Evolutionary conservation across 2,797 vertebrate genomes (phyloP), one percentile per base, ranked within the genome.

Genomic region (Trachops cirrhosus): DNA sequence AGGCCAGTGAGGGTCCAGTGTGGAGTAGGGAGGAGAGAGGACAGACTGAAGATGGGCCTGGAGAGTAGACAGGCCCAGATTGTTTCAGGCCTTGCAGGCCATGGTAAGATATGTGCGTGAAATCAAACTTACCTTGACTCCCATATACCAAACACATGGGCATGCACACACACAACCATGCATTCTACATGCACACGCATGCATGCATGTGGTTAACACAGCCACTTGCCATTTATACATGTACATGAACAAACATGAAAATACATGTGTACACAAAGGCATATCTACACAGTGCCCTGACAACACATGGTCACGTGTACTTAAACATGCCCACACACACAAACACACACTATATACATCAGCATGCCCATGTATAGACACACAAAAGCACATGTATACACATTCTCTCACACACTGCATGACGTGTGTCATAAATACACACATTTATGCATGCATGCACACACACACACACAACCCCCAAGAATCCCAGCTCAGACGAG

Each of bases 401-500:
- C 41, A 34, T 37, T 34, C 14, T 19, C 14, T 89, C n/a, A 14
- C 5, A 22, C 4, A 3, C 5, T 2, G 6, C 21, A 37, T 12
- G 62, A 54, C 73, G 4, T 82, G 10, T 71, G 85, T 93, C 22
- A 18, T 52, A 21, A 78, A 62, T 9, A 14, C 44, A 73, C 10
- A 11, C 11, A 11, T 34, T 52, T 46, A 29, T 34, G 39, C 4
- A 6, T 24, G 9, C 24, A 11, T 4, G 7, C 34, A 34, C 26
- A 50, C 19, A 2, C 39, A 32, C 26, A 64, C n/a, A 12, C 4
- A 70, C 41, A 94, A 94, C 71, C 87, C 39, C 26, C 85, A 74
- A 0, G 0, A 89, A 92, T 74, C 73, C 59, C 59, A 44, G 79
- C 87, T 93, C 95, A 34, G 86, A 97, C 3, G 48, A 94, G 86